These are phyloP conservation scores for Podarcis lilfordi DNA, from an alignment of 2,797 vertebrate species.

Conservation along the genomic window DNA sequence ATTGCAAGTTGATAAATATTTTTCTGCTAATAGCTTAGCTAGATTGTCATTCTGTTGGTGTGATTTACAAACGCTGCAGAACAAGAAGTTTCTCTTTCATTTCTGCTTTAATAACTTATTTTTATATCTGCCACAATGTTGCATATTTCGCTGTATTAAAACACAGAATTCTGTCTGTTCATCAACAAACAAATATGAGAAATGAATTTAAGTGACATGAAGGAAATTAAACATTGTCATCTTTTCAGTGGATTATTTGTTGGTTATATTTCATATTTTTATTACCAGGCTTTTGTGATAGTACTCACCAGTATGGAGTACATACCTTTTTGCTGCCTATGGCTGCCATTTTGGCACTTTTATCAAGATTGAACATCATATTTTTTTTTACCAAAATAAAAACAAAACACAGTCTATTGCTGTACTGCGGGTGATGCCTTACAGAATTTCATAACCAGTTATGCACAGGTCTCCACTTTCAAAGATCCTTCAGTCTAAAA, in stretches of 20 bases:
- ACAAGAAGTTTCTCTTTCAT: background rate
- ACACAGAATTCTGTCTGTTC: background rate
- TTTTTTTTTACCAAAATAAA: too few species aligned
- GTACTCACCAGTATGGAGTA: too few species aligned
- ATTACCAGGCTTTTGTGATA: background rate
- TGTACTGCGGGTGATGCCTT: background rate
- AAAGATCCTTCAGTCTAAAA: background rate
- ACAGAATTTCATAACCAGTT: background rate
- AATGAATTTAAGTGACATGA: background rate
- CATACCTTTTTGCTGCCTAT: too few species aligned
- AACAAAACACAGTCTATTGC: background rate
- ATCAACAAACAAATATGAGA: conserved; percentile 17
- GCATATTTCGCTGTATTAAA: background rate
- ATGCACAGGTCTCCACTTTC: background rate
- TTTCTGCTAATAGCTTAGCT: background rate
- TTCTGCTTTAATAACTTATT: background rate
- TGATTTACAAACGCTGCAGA: background rate
- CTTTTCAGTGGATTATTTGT: background rate
- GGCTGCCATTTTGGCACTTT: too few species aligned
- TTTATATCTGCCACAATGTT: background rate
- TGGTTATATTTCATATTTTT: background rate
- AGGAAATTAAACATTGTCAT: conserved; percentile 15
- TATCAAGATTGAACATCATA: too few species aligned
- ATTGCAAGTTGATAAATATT: conserved; percentile 1
- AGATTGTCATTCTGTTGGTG: conserved; percentile 12